phyloP scores from a whole-genome alignment of 2,888 invertebrate genomes.

The Harpalus rufipes region DNA sequence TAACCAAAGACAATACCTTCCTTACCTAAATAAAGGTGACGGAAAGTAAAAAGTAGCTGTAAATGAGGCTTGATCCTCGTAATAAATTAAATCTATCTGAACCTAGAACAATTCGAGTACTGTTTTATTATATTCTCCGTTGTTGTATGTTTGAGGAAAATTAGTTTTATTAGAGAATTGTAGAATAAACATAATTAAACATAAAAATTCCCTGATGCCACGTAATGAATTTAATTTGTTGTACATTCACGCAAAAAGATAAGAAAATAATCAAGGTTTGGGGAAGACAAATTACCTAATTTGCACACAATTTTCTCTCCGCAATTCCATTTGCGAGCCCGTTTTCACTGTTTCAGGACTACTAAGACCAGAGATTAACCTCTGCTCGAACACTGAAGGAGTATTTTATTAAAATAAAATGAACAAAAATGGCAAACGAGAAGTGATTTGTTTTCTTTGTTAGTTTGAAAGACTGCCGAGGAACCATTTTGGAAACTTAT shows the following conservation, averaged over 20 bases:
- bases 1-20: too few relatives aligned
- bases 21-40: too few relatives aligned
- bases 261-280: slow-evolving; percentile 49
- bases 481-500: slow-evolving; percentile 57
- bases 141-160: neutral
- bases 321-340: slow-evolving; percentile 30
- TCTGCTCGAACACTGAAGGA: slow-evolving; percentile 20
- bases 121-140: neutral
- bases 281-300: slow-evolving; percentile 49
- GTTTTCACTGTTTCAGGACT: slow-evolving; percentile 8
- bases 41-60: too few relatives aligned
- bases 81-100: too few relatives aligned
- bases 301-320: slow-evolving; percentile 48
- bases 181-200: slow-evolving; percentile 11
- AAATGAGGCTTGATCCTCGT: too few relatives aligned
- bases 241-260: slow-evolving; percentile 28
- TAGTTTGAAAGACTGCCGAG: slow-evolving; percentile 41
- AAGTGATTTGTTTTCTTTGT: slow-evolving; percentile 53
- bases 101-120: neutral
- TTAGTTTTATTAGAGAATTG: neutral
- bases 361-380: slow-evolving; percentile 21
- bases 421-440: slow-evolving; percentile 42
- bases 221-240: slow-evolving; percentile 44
- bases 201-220: neutral
- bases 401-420: slow-evolving; percentile 52